These are phyloP conservation scores for Misgurnus mizolepis DNA, from an alignment of 2,113 vertebrate species.

Conservation along the genomic window DNA sequence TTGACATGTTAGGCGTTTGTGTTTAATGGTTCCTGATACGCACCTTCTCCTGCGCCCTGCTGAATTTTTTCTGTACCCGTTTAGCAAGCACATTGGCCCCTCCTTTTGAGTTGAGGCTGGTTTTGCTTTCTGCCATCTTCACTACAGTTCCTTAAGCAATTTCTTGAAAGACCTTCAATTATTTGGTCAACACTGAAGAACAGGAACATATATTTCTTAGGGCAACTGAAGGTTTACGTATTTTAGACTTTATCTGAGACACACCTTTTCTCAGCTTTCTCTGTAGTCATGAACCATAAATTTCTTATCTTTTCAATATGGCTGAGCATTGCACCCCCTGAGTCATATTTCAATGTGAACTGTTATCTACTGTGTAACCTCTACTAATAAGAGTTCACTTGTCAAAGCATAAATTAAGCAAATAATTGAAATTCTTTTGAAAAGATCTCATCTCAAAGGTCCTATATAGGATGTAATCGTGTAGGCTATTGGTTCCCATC, in stretches of 20 bases:
- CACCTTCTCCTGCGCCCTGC: constrained; percentile 93
- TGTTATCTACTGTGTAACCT: neutral
- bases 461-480: no score
- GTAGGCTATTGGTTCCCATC: no score
- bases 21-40: neutral
- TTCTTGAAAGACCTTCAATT: constrained; percentile 11
- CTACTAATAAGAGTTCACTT: neutral
- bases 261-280: constrained; percentile 8
- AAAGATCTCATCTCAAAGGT: neutral
- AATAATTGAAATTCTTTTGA: neutral
- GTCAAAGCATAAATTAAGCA: neutral
- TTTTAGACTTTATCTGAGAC: neutral
- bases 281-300: constrained; percentile 30
- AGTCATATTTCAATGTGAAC: constrained; percentile 9
- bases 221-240: neutral
- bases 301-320: constrained; percentile 32
- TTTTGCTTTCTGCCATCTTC: constrained; percentile 83
- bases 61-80: constrained; percentile 86
- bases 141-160: constrained; percentile 27
- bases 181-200: neutral
- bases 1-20: neutral
- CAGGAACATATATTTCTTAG: neutral
- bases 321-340: neutral
- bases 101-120: constrained; percentile 62
- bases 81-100: constrained; percentile 82